Percentiles rank a stretch among this genome's conserved stretches.
Evolutionary conservation across 2,113 vertebrate species (phyloP).

Genomic region (Delphinus delphis): DNA sequence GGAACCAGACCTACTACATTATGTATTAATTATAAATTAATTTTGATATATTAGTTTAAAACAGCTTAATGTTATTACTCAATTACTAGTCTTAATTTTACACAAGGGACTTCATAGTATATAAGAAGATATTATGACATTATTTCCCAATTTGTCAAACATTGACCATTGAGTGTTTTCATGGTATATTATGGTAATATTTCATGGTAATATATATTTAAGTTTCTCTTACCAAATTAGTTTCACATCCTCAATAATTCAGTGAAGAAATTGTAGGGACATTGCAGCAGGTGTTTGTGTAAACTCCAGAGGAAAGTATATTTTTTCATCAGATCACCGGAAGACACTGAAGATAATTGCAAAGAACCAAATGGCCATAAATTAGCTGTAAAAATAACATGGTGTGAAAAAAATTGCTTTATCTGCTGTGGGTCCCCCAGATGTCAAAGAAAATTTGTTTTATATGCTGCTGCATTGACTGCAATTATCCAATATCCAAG

Average conservation of each 20-base stretch:
- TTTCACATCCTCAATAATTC: not conserved
- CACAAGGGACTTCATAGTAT: not conserved
- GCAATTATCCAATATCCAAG: not conserved
- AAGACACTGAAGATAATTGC: not conserved
- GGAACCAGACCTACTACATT: not conserved
- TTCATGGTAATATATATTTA: not conserved
- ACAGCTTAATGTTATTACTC: not conserved
- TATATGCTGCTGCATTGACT: not conserved
- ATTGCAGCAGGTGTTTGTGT: not conserved
- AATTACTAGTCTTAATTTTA: not conserved
- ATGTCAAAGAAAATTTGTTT: not conserved
- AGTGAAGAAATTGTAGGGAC: not conserved
- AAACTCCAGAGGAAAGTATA: not conserved
- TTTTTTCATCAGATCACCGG: slow-evolving; percentile 8
- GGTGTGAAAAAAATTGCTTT: slow-evolving; percentile 43
- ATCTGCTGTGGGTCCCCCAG: not conserved
- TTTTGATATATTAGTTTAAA: not conserved
- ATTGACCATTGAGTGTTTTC: not conserved
- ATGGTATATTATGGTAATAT: not conserved
- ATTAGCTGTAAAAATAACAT: slow-evolving; percentile 27
- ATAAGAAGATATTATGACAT: not conserved
- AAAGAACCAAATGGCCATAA: not conserved
- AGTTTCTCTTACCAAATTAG: not conserved
- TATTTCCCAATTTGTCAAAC: not conserved
- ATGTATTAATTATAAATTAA: not conserved